These are phyloP conservation scores for Nymphalis io DNA, from an alignment of 1,140 invertebrate genomes.

Conservation along the genomic window DNA sequence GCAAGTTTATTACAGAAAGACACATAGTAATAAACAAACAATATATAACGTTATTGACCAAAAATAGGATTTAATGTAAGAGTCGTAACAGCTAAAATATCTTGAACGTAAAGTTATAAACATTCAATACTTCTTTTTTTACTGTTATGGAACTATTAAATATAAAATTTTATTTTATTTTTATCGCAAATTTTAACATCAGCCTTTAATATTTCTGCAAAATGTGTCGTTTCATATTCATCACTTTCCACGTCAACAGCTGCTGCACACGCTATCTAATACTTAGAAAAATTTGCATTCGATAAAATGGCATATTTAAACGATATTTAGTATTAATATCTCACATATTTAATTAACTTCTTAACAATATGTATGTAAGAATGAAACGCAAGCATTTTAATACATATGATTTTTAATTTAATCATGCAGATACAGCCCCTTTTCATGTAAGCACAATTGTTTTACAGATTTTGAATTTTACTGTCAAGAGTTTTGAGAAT, in stretches of 20 bases:
- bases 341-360: not conserved
- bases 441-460: no score
- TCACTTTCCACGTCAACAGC: conserved; percentile 17
- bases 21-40: not conserved
- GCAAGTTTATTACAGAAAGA: conserved; percentile 22
- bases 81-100: no score
- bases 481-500: no score
- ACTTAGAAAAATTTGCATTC: conserved; percentile 10
- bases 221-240: conserved; percentile 54
- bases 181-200: conserved; percentile 12
- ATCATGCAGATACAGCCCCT: no score
- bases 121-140: no score
- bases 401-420: no score
- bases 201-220: conserved; percentile 21
- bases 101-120: no score
- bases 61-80: no score
- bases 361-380: not conserved
- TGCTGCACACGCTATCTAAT: conserved; percentile 6
- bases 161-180: conserved; percentile 12
- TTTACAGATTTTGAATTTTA: no score
- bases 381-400: no score
- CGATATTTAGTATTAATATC: not conserved
- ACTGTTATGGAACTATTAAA: no score
- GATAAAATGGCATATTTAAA: conserved; percentile 8
- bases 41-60: no score